Evolutionary conservation across 2,888 invertebrate genomes (phyloP).

Genomic region (Apocheima hispidaria): DNA sequence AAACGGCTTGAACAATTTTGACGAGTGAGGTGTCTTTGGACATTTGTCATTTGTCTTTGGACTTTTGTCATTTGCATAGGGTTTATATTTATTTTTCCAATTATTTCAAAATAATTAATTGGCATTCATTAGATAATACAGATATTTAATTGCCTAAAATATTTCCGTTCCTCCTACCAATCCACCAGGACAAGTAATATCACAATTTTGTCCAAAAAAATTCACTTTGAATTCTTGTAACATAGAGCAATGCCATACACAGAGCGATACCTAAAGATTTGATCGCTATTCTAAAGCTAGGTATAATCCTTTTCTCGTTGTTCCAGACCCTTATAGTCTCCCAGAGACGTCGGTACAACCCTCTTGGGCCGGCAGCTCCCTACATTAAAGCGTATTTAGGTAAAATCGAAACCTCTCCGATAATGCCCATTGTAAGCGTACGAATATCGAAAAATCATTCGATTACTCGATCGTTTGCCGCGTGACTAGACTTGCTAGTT

Average conservation of each 20-base stretch:
- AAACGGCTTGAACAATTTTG: too few species aligned
- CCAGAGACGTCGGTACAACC: constrained; percentile 13
- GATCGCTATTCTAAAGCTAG: constrained; percentile 18
- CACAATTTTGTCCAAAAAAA: too few species aligned
- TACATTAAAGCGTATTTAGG: constrained; percentile 26
- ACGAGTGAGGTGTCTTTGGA: too few species aligned
- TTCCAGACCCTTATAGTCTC: constrained; percentile 18
- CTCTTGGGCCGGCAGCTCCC: constrained; percentile 14
- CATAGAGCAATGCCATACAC: constrained; percentile 2
- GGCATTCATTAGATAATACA: too few species aligned
- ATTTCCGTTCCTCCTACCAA: too few species aligned
- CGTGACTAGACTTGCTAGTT: constrained; percentile 25
- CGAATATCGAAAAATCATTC: constrained; percentile 37
- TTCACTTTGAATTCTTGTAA: not conserved
- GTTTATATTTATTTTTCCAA: too few species aligned
- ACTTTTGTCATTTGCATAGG: too few species aligned
- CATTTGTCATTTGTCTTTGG: too few species aligned
- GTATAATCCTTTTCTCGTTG: constrained; percentile 27
- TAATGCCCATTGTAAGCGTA: constrained; percentile 26
- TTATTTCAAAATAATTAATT: too few species aligned
- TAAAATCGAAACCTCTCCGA: constrained; percentile 28
- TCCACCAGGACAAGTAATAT: not conserved
- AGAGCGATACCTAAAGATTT: constrained; percentile 9
- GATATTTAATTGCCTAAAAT: too few species aligned
- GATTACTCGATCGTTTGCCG: constrained; percentile 29